phyloP scores from a whole-genome alignment of 2,888 invertebrate species.

The Malthinus flaveolus region DNA sequence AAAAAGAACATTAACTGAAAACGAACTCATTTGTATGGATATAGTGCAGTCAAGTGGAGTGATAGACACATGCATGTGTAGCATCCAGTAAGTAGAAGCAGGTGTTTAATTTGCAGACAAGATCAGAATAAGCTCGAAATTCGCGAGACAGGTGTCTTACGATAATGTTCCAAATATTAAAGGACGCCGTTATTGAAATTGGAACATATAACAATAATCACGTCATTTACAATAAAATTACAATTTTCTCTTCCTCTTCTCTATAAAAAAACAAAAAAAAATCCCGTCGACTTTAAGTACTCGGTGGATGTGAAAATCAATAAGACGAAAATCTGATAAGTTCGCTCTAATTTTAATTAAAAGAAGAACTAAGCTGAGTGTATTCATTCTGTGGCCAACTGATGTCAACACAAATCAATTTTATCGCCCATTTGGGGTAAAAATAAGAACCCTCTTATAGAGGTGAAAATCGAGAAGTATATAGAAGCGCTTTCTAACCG shows the following conservation, averaged over 20 bases:
- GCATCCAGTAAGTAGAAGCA: conserved; percentile 11
- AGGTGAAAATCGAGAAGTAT: conserved; percentile 24
- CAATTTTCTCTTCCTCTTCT: no score
- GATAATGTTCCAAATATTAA: conserved; percentile 20
- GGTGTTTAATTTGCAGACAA: conserved; percentile 28
- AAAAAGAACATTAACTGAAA: neutral
- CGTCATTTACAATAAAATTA: no score
- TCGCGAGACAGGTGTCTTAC: conserved; percentile 23
- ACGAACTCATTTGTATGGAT: conserved; percentile 30
- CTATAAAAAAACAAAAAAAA: no score
- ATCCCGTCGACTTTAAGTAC: no score
- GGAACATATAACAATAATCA: no score
- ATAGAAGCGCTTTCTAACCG: conserved; percentile 13
- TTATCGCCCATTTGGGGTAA: conserved; percentile 24
- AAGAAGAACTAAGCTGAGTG: conserved; percentile 21
- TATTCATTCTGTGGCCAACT: conserved; percentile 21
- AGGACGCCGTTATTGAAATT: neutral
- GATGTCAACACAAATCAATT: conserved; percentile 28
- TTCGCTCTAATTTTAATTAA: conserved; percentile 22
- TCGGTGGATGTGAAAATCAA: neutral
- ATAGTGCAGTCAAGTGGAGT: conserved; percentile 19
- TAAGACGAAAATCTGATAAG: conserved; percentile 10
- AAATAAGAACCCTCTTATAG: conserved; percentile 20
- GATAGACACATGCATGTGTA: conserved; percentile 21
- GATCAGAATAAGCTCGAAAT: conserved; percentile 25